Base-by-base conservation (phyloP, 53 echinoderm and acorn worm genomes). In the Astropecten irregularis region DNA sequence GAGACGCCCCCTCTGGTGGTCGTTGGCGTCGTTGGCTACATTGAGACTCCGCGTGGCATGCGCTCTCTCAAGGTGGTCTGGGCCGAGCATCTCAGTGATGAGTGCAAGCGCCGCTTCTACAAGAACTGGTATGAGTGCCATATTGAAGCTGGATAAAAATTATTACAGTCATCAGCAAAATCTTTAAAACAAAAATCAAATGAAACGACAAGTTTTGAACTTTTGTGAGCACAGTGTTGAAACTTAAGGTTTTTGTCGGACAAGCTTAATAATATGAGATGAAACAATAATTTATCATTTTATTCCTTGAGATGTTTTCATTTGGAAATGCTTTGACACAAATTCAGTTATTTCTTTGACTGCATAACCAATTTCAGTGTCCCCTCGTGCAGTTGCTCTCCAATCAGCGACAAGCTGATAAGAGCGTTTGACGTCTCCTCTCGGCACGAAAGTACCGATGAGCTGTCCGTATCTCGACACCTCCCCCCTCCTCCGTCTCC, bases 21-120 rank as follows among this genome's bases (percentile, higher is more conserved):
- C 25, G 94, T 99, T 58, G 99, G 99, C 40, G 68, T 99, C 1
- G 92, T 95, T 23, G 99, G 99, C 7, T 99, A 99, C 92, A 99
- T 99, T 56, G 92, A 99, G 51, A 99, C 99, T 13, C 99, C 99
- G 8, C 46, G 89, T 33, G 99, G 99, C 4, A 88, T 99, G 68
- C 89, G 99, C 16, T 87, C 99, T 5, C 90, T 99, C 54, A 99
- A 99, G 85, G 95, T 94, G 50, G 86, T 99, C 52, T 99, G 94
- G 90, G 99, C 99, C 38, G 94, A 99, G 57, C 99, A 99, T 95
- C 84, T 99, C 48, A 99, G 94, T 82, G 94, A 99, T 71, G 99
- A 99, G 52, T 94, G 94, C 88, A 99, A 93, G 58, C 90, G 99
- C 23, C 92, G 99, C 66, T 99, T 94, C 90, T 99, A 99, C 99